Evolutionary conservation across 2,888 invertebrate genomes (phyloP), one percentile per base, ranked within the genome.

Genomic region (Calameuta idolon): DNA sequence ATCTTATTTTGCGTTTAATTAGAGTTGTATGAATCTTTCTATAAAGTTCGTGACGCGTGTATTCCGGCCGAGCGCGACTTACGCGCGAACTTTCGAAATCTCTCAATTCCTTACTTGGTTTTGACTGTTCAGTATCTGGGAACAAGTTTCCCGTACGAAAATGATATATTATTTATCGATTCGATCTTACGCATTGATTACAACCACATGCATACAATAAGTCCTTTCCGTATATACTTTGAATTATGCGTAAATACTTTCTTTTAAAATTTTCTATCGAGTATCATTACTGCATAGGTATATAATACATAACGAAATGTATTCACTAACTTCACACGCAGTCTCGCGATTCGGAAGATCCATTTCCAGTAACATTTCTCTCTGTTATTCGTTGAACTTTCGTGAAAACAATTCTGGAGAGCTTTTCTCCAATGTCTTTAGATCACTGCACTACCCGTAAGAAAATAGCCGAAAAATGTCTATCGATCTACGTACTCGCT

Each of bases 341-440:
- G 69, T 11, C 34, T 71, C 77, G 33, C 69, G 37, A 75, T 69
- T 75, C 23, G 71, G 77, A 30, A 75, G 75, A 77, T 77, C 75
- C 77, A 75, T 71, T 69, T 77, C 75, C 68, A 77, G 75, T 69
- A 75, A 34, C 77, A 77, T 77, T 69, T 75, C 40, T 31, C 69
- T 74, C 2, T 55, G 55, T 15, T 55, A 55, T 9, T 55, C 23
- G 23, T 55, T 55, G 55, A 55, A 55, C 55, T 55, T 55, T 55
- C 23, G 55, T 23, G 23, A 23, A 9, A 23, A 55, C 9, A 23
- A 55, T 55, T 55, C 55, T 55, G 23, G 23, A 55, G 55, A 40
- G 0, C 23, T 55, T 55, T 23, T 23, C 23, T 55, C 55, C 55
- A 23, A 55, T 23, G 9, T 55, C 55, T 55, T 23, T 23, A 5